A percentile compares a stretch with the other conserved stretches of the same genome.
These are phyloP conservation scores for Loris lydekkerianus DNA, from an alignment of 2,797 vertebrate genomes.

Conservation along the genomic window DNA sequence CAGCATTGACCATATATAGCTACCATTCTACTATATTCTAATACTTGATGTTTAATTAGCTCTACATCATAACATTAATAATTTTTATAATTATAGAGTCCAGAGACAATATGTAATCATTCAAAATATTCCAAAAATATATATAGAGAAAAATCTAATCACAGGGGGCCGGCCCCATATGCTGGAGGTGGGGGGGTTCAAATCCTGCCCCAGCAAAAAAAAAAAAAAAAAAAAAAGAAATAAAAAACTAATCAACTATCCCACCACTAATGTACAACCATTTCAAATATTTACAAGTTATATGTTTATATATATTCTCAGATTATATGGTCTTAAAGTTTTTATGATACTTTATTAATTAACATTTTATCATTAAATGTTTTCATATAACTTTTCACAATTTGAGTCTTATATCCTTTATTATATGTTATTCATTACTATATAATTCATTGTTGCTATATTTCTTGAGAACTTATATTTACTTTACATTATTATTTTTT, in stretches of 20 bases:
- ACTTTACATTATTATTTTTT: not conserved
- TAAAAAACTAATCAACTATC: not conserved
- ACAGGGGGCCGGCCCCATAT: too few relatives aligned
- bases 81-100: not conserved
- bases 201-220: too few relatives aligned
- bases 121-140: constrained; percentile 5
- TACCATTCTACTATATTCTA: not conserved
- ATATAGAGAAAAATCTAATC: not conserved
- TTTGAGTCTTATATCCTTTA: not conserved
- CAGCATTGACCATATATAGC: not conserved
- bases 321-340: not conserved
- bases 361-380: not conserved
- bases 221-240: too few relatives aligned
- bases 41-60: not conserved
- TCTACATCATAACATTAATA: not conserved
- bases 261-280: not conserved
- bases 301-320: not conserved
- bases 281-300: constrained; percentile 6
- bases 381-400: not conserved
- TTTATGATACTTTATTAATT: not conserved
- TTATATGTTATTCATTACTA: not conserved
- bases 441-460: not conserved
- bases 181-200: too few relatives aligned
- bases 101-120: not conserved
- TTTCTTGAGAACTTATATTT: not conserved